These are phyloP conservation scores for Sebastes diaconus DNA, from an alignment of 2,797 vertebrate species.

Conservation along the genomic window DNA sequence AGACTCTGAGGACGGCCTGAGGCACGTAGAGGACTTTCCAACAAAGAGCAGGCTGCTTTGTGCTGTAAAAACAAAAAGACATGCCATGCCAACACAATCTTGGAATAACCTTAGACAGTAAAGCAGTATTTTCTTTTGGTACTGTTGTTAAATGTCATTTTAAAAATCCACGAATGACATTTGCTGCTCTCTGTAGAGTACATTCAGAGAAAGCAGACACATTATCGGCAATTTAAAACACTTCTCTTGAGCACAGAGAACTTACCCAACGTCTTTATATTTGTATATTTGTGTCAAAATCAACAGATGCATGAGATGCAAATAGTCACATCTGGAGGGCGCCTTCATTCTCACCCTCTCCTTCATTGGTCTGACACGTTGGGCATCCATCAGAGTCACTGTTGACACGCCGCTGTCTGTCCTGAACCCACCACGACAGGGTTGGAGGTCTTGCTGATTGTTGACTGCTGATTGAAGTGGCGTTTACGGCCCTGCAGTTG, in stretches of 20 bases:
- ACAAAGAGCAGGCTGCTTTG: neutral
- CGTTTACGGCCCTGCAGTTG: neutral
- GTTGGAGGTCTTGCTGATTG: constrained; percentile 7
- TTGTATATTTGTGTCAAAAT: neutral
- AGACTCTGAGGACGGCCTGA: constrained; percentile 18
- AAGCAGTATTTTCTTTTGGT: neutral
- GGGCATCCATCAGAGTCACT: constrained; percentile 4
- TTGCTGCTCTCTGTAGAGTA: neutral
- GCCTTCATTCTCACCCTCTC: neutral
- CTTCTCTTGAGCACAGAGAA: neutral
- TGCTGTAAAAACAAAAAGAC: neutral
- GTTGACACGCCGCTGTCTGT: constrained; percentile 5
- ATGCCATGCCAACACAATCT: neutral
- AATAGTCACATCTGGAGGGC: constrained; percentile 15
- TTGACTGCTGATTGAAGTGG: constrained; percentile 40
- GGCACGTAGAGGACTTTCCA: neutral
- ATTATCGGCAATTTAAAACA: neutral
- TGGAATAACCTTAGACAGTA: neutral
- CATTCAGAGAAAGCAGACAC: neutral
- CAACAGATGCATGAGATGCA: neutral
- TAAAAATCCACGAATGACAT: neutral
- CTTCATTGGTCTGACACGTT: constrained; percentile 20
- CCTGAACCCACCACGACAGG: neutral
- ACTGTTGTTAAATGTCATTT: neutral
- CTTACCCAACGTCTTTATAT: neutral